Conservation (phyloP, 2,113 vertebrate genomes). For the Amphiprion ocellaris region DNA sequence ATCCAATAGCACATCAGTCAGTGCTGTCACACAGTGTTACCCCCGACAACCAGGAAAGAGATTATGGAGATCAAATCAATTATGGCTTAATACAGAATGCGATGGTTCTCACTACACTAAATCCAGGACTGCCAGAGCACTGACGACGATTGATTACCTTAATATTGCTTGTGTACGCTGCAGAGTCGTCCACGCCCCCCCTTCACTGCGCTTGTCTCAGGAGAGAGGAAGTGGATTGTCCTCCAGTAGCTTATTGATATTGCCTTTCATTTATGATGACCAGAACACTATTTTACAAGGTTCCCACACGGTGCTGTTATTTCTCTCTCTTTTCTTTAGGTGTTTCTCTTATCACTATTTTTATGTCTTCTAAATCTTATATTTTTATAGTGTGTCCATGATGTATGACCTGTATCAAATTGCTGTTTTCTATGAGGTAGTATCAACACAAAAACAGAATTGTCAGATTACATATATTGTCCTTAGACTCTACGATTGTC, state of each 20-base stretch:
- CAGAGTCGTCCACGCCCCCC: constrained; percentile 27
- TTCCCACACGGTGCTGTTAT: constrained; percentile 41
- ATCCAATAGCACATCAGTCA: constrained; percentile 82
- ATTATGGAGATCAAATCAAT: constrained; percentile 89
- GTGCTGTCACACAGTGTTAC: constrained; percentile 84
- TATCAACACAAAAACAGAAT: constrained; percentile 14
- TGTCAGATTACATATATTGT: constrained; percentile 46
- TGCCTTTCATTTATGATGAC: constrained; percentile 72
- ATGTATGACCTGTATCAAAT: constrained; percentile 25
- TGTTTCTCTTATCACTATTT: constrained; percentile 36
- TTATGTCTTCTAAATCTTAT: constrained; percentile 16
- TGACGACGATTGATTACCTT: constrained; percentile 85
- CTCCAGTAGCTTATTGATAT: constrained; percentile 73
- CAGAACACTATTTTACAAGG: constrained; percentile 51
- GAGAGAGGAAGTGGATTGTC: constrained; percentile 70
- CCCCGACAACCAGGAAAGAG: constrained; percentile 82
- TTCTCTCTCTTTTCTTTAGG: constrained; percentile 43
- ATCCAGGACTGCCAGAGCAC: constrained; percentile 78
- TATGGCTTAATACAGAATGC: constrained; percentile 85
- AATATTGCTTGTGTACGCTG: constrained; percentile 79
- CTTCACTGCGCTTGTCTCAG: constrained; percentile 52
- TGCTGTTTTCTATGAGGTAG: constrained; percentile 26
- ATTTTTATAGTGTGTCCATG: constrained; percentile 6
- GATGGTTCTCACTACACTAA: constrained; percentile 79
- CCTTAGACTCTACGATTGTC: constrained; percentile 19